Evolutionary conservation across 2,888 invertebrate genomes (phyloP).

Genomic region (Chymomyza procnemis): DNA sequence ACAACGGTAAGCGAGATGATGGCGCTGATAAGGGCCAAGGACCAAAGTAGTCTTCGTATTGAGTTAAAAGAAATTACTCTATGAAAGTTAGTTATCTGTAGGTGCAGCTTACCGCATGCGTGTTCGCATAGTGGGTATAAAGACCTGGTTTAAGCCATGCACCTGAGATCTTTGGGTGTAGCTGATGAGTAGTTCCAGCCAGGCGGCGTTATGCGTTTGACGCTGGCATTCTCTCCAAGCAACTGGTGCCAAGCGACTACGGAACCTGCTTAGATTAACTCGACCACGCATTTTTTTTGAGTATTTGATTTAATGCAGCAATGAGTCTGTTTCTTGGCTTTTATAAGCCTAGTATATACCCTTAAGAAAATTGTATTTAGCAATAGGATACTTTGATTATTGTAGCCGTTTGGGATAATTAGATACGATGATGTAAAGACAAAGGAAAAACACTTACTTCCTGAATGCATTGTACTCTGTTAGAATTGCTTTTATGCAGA

Average conservation of each 20-base stretch:
- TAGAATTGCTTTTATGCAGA: no score
- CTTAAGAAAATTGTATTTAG: neutral
- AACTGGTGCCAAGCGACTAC: neutral
- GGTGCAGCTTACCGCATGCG: slow-evolving; percentile 53
- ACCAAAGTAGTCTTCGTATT: slow-evolving; percentile 61
- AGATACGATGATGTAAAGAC: no score
- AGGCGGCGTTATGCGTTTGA: slow-evolving; percentile 3
- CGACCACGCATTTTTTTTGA: neutral
- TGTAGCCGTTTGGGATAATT: neutral
- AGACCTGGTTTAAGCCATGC: slow-evolving; percentile 56
- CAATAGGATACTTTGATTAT: neutral
- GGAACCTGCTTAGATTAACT: neutral
- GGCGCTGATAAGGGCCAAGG: slow-evolving; percentile 55
- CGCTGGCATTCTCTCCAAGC: slow-evolving; percentile 19
- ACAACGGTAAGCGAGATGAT: slow-evolving; percentile 60
- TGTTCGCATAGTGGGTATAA: slow-evolving; percentile 44
- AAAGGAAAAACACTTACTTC: no score
- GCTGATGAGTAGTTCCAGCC: slow-evolving; percentile 40
- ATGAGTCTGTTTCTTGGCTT: neutral
- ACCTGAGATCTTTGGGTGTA: slow-evolving; percentile 45
- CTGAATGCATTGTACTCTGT: no score
- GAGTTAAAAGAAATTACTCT: no score
- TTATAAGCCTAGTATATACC: neutral
- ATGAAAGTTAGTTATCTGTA: neutral
- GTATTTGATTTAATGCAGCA: neutral